These are phyloP conservation scores for Misgurnus anguillicaudatus DNA, from an alignment of 2,113 vertebrate species.

Conservation along the genomic window DNA sequence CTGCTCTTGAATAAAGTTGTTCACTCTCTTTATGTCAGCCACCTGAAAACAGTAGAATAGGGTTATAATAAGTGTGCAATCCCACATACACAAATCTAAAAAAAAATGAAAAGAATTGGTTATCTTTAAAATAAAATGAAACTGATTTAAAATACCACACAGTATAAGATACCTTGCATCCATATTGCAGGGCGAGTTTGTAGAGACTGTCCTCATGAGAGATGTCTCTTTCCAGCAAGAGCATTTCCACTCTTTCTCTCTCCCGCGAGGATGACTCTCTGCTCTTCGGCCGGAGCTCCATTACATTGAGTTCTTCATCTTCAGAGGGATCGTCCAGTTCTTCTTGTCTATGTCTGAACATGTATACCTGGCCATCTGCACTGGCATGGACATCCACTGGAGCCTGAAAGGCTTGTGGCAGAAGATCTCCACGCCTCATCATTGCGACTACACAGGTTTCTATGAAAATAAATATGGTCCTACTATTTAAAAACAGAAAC, in stretches of 20 bases:
- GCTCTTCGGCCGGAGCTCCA: conserved; percentile 73
- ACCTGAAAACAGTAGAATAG: conserved; percentile 74
- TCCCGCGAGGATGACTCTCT: conserved; percentile 62
- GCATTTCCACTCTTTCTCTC: conserved; percentile 56
- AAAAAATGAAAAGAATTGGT: not conserved
- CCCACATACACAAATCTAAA: not conserved
- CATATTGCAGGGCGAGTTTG: conserved; percentile 93
- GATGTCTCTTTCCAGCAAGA: conserved; percentile 82
- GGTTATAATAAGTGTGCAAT: not conserved
- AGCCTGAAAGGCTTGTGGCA: conserved; percentile 80
- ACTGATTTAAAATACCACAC: not conserved
- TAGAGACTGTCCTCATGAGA: conserved; percentile 83
- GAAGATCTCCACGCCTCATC: conserved; percentile 81
- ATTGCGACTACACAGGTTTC: conserved; percentile 42
- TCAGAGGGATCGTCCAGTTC: conserved; percentile 76
- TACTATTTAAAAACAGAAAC: no score
- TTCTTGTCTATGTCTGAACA: conserved; percentile 72
- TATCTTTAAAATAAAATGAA: no score
- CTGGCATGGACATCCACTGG: conserved; percentile 80
- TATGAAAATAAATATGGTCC: not conserved
- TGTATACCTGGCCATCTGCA: conserved; percentile 80
- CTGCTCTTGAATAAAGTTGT: conserved; percentile 93
- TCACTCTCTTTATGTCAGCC: conserved; percentile 89
- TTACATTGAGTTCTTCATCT: conserved; percentile 79
- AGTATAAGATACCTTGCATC: conserved; percentile 82